Evolutionary conservation across 2,888 invertebrate species (phyloP), one percentile per base, ranked within the genome.

Genomic region (Heteromyza rotundicornis): DNA sequence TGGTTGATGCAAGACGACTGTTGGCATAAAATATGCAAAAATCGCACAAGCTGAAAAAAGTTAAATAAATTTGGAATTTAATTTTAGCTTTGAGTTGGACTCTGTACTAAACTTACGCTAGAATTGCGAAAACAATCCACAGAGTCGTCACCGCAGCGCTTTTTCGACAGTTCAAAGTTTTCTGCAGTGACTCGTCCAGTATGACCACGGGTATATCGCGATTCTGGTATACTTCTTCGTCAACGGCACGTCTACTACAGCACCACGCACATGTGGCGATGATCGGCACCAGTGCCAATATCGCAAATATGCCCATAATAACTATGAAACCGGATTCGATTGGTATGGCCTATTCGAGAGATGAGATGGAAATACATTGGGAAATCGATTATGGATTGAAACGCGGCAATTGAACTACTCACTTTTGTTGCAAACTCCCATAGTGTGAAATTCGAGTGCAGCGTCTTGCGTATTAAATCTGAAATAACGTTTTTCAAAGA

Each of bases 281-380:
- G 54, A 91, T 87, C 71, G 90, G 87, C 62, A 89, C 85, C 69
- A 90, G 84, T 27, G 90, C 88, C 68, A 90, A 84, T 73, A 89
- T 84, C 55, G 87, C 84, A 69, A 89, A 89, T 51, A 88, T 79
- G 65, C 87, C 86, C 75, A 90, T 85, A 70, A 88, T 84, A 16
- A 85, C 86, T 63, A 91, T 84, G 77, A 91, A 90, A 44, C 88
- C 89, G 14, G 89, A 88, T 78, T 91, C 91, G 75, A 90, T 85
- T 83, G 88, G 88, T 73, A 91, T 85, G 54, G 89, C 88, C 91
- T 91, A 84, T 49, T 12, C n/a, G n/a, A n/a, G n/a, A n/a, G n/a
- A n/a, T n/a, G n/a, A n/a, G 32, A 32, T 32, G 32, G 32, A 32
- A 32, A 32, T 32, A 32, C 32, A 8, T 32, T 8, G 12, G 5